Evolutionary conservation across 2,797 vertebrate genomes (phyloP).

Genomic region (Thamnophis elegans): DNA sequence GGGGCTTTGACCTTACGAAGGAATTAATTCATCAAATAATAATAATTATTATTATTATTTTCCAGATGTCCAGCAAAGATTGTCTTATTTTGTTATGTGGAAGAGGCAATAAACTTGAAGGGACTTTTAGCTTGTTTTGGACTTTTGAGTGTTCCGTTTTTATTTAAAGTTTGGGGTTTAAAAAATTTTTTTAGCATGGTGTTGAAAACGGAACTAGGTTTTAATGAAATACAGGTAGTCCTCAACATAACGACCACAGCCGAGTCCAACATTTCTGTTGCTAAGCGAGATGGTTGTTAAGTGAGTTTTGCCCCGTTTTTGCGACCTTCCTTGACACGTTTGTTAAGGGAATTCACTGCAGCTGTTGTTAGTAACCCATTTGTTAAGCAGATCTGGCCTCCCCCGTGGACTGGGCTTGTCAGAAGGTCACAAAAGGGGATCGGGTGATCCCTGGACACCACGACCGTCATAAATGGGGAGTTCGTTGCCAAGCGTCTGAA

Average conservation of each 20-base stretch:
- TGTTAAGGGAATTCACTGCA: not conserved
- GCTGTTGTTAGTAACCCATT: not conserved
- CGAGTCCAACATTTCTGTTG: not conserved
- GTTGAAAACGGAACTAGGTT: not conserved
- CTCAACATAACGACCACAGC: not conserved
- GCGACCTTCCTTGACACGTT: not conserved
- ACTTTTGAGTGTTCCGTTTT: not conserved
- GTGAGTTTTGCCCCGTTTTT: not conserved
- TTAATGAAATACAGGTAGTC: not conserved
- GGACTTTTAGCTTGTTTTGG: not conserved
- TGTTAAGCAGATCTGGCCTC: not conserved
- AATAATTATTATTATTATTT: not conserved
- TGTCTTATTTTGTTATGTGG: not conserved
- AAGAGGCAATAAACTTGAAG: not conserved
- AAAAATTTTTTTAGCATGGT: too few species aligned
- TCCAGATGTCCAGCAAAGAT: not conserved
- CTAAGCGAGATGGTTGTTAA: not conserved
- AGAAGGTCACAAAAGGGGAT: not conserved
- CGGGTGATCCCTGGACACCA: too few species aligned
- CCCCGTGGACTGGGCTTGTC: fast-evolving
- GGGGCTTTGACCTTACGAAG: not conserved
- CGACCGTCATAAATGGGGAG: too few species aligned
- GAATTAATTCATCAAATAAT: not conserved
- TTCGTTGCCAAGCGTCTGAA: too few species aligned
- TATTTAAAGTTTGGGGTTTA: not conserved